These are phyloP conservation scores for Lithophane ornitopus DNA, from an alignment of 2,888 invertebrate genomes.

Conservation along the genomic window DNA sequence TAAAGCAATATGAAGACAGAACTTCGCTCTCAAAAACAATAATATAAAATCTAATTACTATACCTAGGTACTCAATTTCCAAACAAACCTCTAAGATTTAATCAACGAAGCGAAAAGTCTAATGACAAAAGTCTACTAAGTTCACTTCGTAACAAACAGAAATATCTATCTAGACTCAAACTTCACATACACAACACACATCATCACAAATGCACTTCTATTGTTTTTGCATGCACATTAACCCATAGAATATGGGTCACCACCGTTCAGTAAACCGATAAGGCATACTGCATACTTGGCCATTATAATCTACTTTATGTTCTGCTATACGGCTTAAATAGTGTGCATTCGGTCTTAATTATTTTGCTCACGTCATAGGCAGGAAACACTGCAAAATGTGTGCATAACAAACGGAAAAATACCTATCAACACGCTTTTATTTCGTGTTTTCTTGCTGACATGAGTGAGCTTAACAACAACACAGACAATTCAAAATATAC, in stretches of 20 bases:
- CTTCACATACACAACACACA: not conserved
- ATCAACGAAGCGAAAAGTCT: slow-evolving; percentile 1
- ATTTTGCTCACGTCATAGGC: slow-evolving; percentile 41
- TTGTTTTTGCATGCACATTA: slow-evolving; percentile 36
- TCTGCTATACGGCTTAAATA: not conserved
- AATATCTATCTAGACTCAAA: not conserved
- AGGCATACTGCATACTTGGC: slow-evolving; percentile 24
- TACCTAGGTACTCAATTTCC: not conserved
- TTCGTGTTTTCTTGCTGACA: slow-evolving; percentile 16
- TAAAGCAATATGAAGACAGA: not conserved
- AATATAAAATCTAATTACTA: not conserved
- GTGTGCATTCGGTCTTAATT: slow-evolving; percentile 38
- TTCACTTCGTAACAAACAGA: slow-evolving; percentile 17
- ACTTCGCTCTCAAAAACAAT: not conserved
- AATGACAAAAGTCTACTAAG: slow-evolving; percentile 26
- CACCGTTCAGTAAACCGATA: slow-evolving; percentile 40
- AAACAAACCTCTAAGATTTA: not conserved
- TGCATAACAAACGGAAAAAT: not conserved
- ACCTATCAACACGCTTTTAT: slow-evolving; percentile 2
- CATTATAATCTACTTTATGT: slow-evolving; percentile 45
- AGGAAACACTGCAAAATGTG: not conserved
- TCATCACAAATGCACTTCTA: not conserved
- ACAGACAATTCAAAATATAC: slow-evolving; percentile 31
- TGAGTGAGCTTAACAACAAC: slow-evolving; percentile 16
- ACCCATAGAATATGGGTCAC: slow-evolving; percentile 45